Evolutionary conservation across 2,113 vertebrate species (phyloP).

Genomic region (Chaetodon auriga): DNA sequence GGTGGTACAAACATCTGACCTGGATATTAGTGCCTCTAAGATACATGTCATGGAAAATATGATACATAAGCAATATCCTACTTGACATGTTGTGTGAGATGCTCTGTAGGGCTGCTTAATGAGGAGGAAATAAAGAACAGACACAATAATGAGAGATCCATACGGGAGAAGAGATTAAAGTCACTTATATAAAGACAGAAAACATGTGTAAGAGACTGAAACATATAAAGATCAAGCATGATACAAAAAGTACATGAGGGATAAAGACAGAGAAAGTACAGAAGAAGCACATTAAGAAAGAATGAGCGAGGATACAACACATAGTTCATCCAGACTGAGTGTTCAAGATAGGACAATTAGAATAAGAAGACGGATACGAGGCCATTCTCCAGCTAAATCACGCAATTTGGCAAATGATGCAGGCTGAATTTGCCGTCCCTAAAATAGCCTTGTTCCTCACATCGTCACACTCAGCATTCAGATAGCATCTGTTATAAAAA

Average conservation of each 20-base stretch:
- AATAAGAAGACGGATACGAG: conserved; percentile 39
- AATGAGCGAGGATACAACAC: background rate
- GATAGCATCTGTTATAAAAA: conserved; percentile 59
- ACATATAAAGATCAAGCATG: background rate
- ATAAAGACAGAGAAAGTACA: background rate
- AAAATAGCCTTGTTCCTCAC: conserved; percentile 31
- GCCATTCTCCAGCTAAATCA: conserved; percentile 46
- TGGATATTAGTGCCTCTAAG: background rate
- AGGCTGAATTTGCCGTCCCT: conserved; percentile 9
- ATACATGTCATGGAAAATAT: conserved; percentile 6
- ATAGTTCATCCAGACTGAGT: conserved; percentile 21
- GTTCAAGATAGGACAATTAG: conserved; percentile 38
- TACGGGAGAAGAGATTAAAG: background rate
- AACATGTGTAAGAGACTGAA: background rate
- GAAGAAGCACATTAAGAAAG: background rate
- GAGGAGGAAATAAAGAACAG: background rate
- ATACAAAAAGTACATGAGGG: background rate
- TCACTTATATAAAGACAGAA: background rate
- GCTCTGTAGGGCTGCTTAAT: background rate
- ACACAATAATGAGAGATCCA: background rate
- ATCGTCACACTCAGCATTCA: conserved; percentile 48
- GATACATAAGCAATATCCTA: background rate
- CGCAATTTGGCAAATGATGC: conserved; percentile 49
- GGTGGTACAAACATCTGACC: conserved; percentile 12
- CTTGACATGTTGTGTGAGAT: background rate